phyloP scores from a whole-genome alignment of 1,140 invertebrate species.

The Cydia pomonella region DNA sequence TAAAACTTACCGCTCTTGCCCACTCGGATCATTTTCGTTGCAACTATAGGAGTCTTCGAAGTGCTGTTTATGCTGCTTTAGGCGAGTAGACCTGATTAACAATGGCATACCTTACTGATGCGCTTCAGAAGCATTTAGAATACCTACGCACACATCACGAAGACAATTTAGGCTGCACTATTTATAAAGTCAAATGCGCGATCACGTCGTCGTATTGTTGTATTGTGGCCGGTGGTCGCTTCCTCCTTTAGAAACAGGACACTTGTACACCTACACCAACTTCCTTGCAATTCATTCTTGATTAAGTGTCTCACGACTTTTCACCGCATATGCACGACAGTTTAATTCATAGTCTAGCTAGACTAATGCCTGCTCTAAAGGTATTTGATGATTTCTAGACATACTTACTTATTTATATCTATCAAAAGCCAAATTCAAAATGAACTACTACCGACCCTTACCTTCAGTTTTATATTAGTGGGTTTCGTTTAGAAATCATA shows the following conservation, averaged over 20 bases:
- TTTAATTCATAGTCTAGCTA: not conserved
- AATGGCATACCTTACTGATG: not conserved
- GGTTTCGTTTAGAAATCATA: too few species aligned
- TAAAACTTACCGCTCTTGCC: not conserved
- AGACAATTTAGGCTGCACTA: slow-evolving; percentile 61
- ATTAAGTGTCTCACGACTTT: slow-evolving; percentile 44
- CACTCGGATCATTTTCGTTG: not conserved
- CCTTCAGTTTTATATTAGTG: too few species aligned
- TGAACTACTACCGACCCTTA: too few species aligned
- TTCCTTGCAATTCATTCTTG: slow-evolving; percentile 59
- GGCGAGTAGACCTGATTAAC: not conserved
- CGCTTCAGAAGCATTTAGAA: slow-evolving; percentile 9
- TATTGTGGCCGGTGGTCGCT: slow-evolving; percentile 65
- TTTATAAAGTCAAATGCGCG: slow-evolving; percentile 75
- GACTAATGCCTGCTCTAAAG: too few species aligned
- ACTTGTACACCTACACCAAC: slow-evolving; percentile 50
- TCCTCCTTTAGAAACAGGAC: slow-evolving; percentile 63
- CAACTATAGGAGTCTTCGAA: not conserved
- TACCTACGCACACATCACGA: slow-evolving; percentile 40
- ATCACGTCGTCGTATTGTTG: slow-evolving; percentile 59
- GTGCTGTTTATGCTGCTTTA: too few species aligned
- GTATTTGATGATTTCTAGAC: too few species aligned
- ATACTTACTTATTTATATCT: too few species aligned
- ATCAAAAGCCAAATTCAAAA: too few species aligned
- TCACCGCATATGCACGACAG: not conserved